Conservation (phyloP, 2,888 invertebrate genomes). For the Microctonus brassicae region DNA sequence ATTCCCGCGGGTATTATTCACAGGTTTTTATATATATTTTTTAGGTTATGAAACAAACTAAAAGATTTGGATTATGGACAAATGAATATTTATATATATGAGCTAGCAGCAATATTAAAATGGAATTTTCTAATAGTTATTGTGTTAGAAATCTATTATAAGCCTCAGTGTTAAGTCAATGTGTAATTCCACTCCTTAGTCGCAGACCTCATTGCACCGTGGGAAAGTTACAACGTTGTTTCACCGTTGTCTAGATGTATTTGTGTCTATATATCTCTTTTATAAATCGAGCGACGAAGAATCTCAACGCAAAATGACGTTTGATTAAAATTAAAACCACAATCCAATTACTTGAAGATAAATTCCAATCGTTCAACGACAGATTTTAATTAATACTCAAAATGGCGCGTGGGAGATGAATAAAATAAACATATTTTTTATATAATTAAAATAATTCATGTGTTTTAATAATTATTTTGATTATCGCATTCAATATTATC, state of each 20-base stretch:
- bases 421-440: too few relatives aligned
- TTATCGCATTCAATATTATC: too few relatives aligned
- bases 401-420: neutral
- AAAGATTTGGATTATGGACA: slow-evolving; percentile 4
- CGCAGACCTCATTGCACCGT: slow-evolving; percentile 1
- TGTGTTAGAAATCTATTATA: neutral
- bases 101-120: neutral
- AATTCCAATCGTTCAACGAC: neutral
- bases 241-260: neutral
- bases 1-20: slow-evolving; percentile 29
- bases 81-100: neutral
- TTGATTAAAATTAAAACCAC: slow-evolving; percentile 13
- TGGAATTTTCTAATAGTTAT: neutral
- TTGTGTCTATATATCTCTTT: neutral
- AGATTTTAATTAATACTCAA: neutral
- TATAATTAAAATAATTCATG: too few relatives aligned
- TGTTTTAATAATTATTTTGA: too few relatives aligned
- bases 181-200: neutral
- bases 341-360: neutral
- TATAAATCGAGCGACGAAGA: neutral
- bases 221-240: slow-evolving; percentile 4
- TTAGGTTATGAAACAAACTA: neutral
- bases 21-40: neutral
- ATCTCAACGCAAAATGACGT: neutral
- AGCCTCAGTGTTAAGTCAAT: neutral